Conservation (phyloP, 1,140 invertebrate genomes). For the Calephelis virginiensis region DNA sequence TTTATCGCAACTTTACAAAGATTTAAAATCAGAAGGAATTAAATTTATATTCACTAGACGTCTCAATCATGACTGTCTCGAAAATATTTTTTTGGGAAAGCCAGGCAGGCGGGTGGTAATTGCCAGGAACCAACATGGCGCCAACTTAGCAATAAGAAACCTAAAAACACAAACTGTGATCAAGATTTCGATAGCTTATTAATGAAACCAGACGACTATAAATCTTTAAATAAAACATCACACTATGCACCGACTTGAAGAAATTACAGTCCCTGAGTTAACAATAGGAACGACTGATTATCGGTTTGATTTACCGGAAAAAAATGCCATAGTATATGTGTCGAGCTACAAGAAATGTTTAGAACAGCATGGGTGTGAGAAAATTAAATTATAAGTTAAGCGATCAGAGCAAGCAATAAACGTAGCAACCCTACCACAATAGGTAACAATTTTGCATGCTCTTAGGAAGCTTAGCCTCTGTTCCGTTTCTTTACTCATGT, state of each 20-base stretch:
- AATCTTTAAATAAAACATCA: neutral
- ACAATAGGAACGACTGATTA: conserved; percentile 6
- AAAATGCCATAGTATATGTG: neutral
- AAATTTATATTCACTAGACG: conserved; percentile 20
- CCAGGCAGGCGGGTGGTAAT: conserved; percentile 22
- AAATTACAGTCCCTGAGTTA: neutral
- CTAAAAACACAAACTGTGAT: neutral
- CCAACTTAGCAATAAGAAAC: conserved; percentile 18
- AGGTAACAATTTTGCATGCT: too few relatives aligned
- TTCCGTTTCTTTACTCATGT: too few relatives aligned
- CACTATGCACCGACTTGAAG: neutral
- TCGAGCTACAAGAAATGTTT: too few relatives aligned
- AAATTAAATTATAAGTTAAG: too few relatives aligned
- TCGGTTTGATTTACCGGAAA: conserved; percentile 13
- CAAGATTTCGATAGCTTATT: conserved; percentile 6
- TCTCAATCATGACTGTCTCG: conserved; percentile 15
- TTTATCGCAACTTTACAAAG: conserved; percentile 16
- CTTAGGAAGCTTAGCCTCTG: too few relatives aligned
- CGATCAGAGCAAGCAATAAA: neutral
- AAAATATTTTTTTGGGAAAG: conserved; percentile 21
- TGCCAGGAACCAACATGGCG: conserved; percentile 19
- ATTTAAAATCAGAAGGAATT: conserved; percentile 22
- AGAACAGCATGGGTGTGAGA: too few relatives aligned
- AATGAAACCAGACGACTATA: neutral
- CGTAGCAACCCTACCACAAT: too few relatives aligned